A percentile compares a stretch with the other conserved stretches of the same genome.
Conservation (phyloP, 2,888 invertebrate genomes). For the Zeuzera pyrina region DNA sequence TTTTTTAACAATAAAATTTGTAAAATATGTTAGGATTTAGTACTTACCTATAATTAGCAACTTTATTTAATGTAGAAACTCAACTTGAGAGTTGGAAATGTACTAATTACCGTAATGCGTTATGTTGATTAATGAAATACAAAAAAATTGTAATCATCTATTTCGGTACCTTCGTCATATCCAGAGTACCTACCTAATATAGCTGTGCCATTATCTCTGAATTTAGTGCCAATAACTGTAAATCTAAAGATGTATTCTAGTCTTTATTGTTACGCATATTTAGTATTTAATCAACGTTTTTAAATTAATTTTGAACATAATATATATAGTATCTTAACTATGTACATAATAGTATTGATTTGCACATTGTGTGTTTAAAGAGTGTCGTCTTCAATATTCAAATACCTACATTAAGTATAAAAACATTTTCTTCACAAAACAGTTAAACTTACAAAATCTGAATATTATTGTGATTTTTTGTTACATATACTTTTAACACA, state of each 20-base stretch:
- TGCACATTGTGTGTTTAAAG: slow-evolving; percentile 53
- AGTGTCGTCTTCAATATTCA: too few relatives aligned
- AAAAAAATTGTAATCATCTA: slow-evolving; percentile 18
- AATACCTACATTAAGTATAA: too few relatives aligned
- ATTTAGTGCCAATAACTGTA: slow-evolving; percentile 74
- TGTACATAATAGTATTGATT: slow-evolving; percentile 56
- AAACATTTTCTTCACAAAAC: too few relatives aligned
- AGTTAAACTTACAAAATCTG: too few relatives aligned
- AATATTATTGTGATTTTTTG: too few relatives aligned
- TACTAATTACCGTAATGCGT: slow-evolving; percentile 26
- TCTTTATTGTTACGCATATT: slow-evolving; percentile 73
- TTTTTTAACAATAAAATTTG: slow-evolving; percentile 63
- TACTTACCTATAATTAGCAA: slow-evolving; percentile 45
- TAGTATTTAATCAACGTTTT: slow-evolving; percentile 67
- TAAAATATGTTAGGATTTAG: slow-evolving; percentile 48
- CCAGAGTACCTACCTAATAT: slow-evolving; percentile 37
- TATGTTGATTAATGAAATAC: slow-evolving; percentile 35
- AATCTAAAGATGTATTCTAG: slow-evolving; percentile 70
- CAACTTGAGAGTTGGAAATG: slow-evolving; percentile 38
- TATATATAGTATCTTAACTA: slow-evolving; percentile 22
- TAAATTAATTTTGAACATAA: slow-evolving; percentile 50
- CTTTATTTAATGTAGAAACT: slow-evolving; percentile 42
- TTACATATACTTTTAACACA: too few relatives aligned
- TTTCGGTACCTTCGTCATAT: slow-evolving; percentile 37
- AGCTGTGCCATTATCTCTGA: slow-evolving; percentile 65